Evolutionary conservation across 2,113 vertebrate genomes (phyloP), one percentile per base, ranked within the genome.

Genomic region (Alectura lathami): DNA sequence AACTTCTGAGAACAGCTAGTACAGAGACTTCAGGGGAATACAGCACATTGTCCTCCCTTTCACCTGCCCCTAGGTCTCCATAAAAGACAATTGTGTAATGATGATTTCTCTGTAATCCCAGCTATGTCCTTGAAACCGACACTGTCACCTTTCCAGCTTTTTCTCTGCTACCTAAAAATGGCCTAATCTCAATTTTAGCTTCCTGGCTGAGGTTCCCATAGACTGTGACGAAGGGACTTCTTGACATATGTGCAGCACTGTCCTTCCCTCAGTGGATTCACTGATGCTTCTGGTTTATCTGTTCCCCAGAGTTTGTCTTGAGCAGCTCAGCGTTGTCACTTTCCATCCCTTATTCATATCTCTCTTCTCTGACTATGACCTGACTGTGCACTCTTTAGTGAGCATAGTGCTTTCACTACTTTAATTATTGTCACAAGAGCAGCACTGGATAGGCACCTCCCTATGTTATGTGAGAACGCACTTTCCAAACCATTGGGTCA

Each of bases 1-100:
- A 82, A 72, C 81, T 88, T 81, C 86, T 88, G 90, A 93, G 88
- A 94, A 91, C 5, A 81, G 62, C 80, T 32, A 18, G 56, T 24
- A 1, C 7, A n/a, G 78, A 43, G 57, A 17, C 47, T 26, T 53
- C 69, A 73, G 59, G 50, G 80, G 34, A 90, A 94, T 88, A 59
- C 11, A 47, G 66, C 86, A 7, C 12, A 30, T 60, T 81, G 68
- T 50, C 64, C 32, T 89, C 34, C 54, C 73, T 78, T 38, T 63
- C 47, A 47, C 70, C 59, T 84, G 77, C 56, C 48, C 36, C 60
- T 62, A 51, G 34, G 7, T 75, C 36, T 29, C 86, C 50, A 1
- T 18, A 48, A 66, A 64, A 69, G 42, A 62, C 59, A 85, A 18
- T 16, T 56, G 43, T 59, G 69, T 24, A 48, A 54, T 5, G 11